Evolutionary conservation across 2,113 vertebrate genomes (phyloP).

Genomic region (Macroglossus sobrinus): DNA sequence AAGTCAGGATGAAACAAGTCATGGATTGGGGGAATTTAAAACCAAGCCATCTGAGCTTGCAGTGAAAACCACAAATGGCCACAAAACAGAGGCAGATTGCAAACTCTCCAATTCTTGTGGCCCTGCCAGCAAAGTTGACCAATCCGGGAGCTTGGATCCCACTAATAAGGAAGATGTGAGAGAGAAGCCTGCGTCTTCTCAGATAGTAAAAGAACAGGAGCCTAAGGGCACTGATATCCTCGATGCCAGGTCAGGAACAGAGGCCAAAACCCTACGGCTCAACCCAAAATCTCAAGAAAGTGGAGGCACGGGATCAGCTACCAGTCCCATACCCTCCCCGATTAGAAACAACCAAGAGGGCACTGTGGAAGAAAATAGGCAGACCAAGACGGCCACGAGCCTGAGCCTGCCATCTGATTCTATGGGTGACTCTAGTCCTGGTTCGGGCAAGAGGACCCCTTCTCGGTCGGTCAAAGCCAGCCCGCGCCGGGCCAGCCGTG

Average conservation of each 20-base stretch:
- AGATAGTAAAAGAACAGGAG: conserved; percentile 29
- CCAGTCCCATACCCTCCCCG: background rate
- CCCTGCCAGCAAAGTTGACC: background rate
- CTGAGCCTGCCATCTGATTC: conserved; percentile 66
- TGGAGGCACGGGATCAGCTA: background rate
- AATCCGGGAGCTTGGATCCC: background rate
- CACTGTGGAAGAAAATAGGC: background rate
- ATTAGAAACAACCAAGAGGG: conserved; percentile 60
- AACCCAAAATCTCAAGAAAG: conserved; percentile 53
- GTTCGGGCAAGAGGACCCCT: conserved; percentile 58
- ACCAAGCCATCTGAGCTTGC: conserved; percentile 10
- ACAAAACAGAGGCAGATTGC: background rate
- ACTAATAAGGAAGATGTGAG: background rate
- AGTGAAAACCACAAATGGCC: conserved; percentile 7
- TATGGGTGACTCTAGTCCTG: background rate
- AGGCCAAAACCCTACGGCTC: conserved; percentile 54
- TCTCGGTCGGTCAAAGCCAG: conserved; percentile 66
- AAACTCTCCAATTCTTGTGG: background rate
- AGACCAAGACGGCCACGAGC: conserved; percentile 34
- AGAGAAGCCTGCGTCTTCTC: conserved; percentile 58
- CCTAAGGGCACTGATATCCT: background rate
- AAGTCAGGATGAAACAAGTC: conserved; percentile 58
- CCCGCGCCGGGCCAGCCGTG: conserved; percentile 62
- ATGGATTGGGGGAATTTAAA: background rate
- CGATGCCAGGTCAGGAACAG: conserved; percentile 54